These are phyloP conservation scores for Drosophila meridionalis DNA, from an alignment of 2,888 invertebrate genomes.

Conservation along the genomic window DNA sequence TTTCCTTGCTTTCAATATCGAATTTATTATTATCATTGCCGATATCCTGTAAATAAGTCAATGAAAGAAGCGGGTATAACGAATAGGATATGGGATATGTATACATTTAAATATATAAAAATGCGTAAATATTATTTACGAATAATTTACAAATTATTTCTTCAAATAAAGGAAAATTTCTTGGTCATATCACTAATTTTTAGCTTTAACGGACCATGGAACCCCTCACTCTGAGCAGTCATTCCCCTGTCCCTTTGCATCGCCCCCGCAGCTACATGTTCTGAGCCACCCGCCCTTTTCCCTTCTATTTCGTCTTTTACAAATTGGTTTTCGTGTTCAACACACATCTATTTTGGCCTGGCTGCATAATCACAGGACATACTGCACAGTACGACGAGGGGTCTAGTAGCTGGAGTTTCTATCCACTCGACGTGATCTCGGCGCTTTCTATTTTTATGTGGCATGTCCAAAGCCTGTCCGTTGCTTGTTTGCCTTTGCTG, in stretches of 20 bases:
- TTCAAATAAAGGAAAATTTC: conserved; percentile 14
- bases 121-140: neutral
- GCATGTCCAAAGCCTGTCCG: conserved; percentile 41
- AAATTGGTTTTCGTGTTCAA: conserved; percentile 78
- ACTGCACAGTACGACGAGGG: neutral
- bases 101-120: too few species aligned
- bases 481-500: conserved; percentile 70
- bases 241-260: neutral
- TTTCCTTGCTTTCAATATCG: conserved; percentile 62
- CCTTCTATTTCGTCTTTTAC: conserved; percentile 72
- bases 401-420: conserved; percentile 30
- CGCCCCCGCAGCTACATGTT: neutral
- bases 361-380: conserved; percentile 71
- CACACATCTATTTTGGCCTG: conserved; percentile 67
- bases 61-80: neutral
- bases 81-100: neutral
- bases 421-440: conserved; percentile 61
- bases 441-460: conserved; percentile 45
- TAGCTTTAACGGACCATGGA: too few species aligned
- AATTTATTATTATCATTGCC: conserved; percentile 66
- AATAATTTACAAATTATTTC: rapidly evolving
- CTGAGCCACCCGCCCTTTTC: conserved; percentile 16
- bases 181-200: neutral
- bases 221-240: neutral
- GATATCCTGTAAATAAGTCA: conserved; percentile 13